Evolutionary conservation across 1,140 invertebrate genomes (phyloP).

Genomic region (Diabrotica virgifera): DNA sequence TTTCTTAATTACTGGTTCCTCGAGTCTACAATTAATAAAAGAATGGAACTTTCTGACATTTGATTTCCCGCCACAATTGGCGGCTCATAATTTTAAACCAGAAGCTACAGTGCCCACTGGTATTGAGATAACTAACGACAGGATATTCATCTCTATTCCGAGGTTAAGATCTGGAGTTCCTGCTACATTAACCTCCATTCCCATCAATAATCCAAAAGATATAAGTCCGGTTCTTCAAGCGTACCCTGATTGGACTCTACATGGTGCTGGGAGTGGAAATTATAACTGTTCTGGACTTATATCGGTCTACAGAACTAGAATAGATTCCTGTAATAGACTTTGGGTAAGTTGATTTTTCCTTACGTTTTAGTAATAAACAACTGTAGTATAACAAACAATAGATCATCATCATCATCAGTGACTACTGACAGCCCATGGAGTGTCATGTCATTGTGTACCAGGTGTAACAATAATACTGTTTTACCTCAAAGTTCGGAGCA

Average conservation of each 20-base stretch:
- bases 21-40: conserved; percentile 28
- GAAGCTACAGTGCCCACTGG: conserved; percentile 73
- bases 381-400: neutral
- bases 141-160: conserved; percentile 69
- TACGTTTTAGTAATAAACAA: neutral
- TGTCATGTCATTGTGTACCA: no score
- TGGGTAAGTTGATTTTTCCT: conserved; percentile 60
- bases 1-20: no score
- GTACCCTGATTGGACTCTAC: conserved; percentile 79
- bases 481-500: no score
- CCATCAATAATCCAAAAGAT: conserved; percentile 57
- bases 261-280: conserved; percentile 65
- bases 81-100: conserved; percentile 48
- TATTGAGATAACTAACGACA: conserved; percentile 64
- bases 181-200: conserved; percentile 66
- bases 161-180: conserved; percentile 68
- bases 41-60: conserved; percentile 72
- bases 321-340: conserved; percentile 72
- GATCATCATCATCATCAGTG: no score
- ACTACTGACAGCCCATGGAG: no score
- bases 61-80: conserved; percentile 59
- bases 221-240: conserved; percentile 67
- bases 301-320: conserved; percentile 70
- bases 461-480: no score
- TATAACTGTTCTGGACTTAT: conserved; percentile 70